Base-by-base conservation (phyloP, 2,888 invertebrate species). In the Cheilosia soror region DNA sequence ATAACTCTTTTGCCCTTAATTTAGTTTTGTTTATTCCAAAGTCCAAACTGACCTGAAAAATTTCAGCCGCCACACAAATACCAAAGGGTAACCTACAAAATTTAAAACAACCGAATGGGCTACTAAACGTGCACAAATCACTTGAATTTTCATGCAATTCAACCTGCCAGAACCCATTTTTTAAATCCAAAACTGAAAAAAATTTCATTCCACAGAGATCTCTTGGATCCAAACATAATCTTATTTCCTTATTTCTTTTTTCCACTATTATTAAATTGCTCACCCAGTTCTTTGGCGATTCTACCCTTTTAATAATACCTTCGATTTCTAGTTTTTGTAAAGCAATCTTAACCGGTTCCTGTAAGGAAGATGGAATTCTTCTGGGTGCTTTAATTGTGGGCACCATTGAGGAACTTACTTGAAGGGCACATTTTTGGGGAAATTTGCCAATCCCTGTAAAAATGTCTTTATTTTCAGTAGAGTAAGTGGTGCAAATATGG, bases 21-120 rank as follows among this genome's bases (percentile, higher is more conserved):
- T 87, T 88, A 7, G 82, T 86, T 76, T 89, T 89, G 62, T 84
- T 80, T 27, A 88, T 87, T 20, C 88, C 87, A 88, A 88, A 29
- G n/a, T n/a, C n/a, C n/a, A n/a, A n/a, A n/a, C n/a, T 66, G 66
- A 11, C 40, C 20, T 68, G 68, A 42, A 68, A 55, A 20, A 68
- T 55, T 42, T 55, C 42, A 31, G 53, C 29, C 7, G 66, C 53
- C 2, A 53, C 53, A 40, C 15, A 15, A 29, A 66, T 66, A 7
- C 51, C 51, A 42, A 66, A 53, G 5, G 66, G 27, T 25, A 66
- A 42, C 27, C 29, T 53, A 66, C 40, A 40, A 15, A 66, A 66
- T 53, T 49, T 42, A 31, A 42, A 55, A 57, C 31, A 55, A 1
- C 57, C 57, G 3, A 68, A 68, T 6, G 55, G 47, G 25, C 25